Evolutionary conservation across 2,113 vertebrate genomes (phyloP).

Genomic region (Pelecanoides urinatrix): DNA sequence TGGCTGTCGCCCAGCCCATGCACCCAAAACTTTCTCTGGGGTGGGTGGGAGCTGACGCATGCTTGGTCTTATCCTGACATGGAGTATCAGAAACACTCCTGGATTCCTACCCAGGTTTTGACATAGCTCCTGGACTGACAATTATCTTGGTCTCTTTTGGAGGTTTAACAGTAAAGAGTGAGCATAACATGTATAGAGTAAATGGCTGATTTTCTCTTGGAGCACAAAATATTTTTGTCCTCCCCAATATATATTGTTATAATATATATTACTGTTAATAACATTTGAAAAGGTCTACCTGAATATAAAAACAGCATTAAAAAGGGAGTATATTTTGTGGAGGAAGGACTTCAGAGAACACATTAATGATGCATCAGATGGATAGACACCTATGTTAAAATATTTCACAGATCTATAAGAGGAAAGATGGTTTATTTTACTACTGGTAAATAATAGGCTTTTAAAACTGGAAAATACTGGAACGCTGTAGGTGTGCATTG

Average conservation of each 20-base stretch:
- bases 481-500: neutral
- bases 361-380: neutral
- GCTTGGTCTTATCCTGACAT: neutral
- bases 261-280: neutral
- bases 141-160: neutral
- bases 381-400: neutral
- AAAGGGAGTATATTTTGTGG: neutral
- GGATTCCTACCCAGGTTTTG: neutral
- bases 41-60: neutral
- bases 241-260: neutral
- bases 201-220: neutral
- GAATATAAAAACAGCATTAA: neutral
- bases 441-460: neutral
- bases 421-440: neutral
- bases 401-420: neutral
- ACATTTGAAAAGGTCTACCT: neutral
- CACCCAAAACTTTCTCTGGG: neutral
- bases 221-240: neutral
- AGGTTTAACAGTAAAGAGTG: neutral
- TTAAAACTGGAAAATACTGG: neutral
- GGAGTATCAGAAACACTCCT: neutral
- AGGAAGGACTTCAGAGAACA: neutral
- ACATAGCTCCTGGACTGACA: neutral
- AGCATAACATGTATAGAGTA: neutral
- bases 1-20: fast-evolving